phyloP scores from a whole-genome alignment of 2,113 vertebrate genomes.

The Microcebus ravelobensis region DNA sequence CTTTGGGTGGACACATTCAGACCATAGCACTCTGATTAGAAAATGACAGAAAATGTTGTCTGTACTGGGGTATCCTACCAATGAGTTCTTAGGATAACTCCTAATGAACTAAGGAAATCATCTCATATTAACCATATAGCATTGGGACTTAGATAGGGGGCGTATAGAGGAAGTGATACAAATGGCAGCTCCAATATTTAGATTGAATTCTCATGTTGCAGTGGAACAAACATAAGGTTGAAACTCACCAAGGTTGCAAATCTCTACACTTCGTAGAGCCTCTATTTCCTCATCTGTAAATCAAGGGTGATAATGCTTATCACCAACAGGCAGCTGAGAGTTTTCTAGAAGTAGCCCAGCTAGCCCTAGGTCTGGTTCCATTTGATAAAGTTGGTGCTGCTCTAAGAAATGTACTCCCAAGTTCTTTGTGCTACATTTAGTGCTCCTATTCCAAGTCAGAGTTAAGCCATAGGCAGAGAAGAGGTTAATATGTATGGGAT shows the following conservation, averaged over 20 bases:
- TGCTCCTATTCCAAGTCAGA: neutral
- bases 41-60: constrained; percentile 41
- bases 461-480: neutral
- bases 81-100: constrained; percentile 2
- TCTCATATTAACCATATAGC: neutral
- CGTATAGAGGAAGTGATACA: neutral
- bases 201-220: neutral
- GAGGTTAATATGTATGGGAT: neutral
- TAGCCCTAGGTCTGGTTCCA: constrained; percentile 84
- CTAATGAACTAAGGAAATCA: constrained; percentile 10
- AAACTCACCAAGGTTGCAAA: neutral
- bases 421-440: neutral
- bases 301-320: neutral
- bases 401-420: constrained; percentile 59
- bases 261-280: neutral
- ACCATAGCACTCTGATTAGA: constrained; percentile 19
- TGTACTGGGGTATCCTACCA: neutral
- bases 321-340: constrained; percentile 83
- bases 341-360: constrained; percentile 86
- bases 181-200: neutral
- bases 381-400: constrained; percentile 82
- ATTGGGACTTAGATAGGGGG: neutral
- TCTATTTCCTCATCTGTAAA: constrained; percentile 30
- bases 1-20: neutral
- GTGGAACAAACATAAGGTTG: neutral